phyloP scores from a whole-genome alignment of 2,113 vertebrate species.

The Todiramphus saurophagus region DNA sequence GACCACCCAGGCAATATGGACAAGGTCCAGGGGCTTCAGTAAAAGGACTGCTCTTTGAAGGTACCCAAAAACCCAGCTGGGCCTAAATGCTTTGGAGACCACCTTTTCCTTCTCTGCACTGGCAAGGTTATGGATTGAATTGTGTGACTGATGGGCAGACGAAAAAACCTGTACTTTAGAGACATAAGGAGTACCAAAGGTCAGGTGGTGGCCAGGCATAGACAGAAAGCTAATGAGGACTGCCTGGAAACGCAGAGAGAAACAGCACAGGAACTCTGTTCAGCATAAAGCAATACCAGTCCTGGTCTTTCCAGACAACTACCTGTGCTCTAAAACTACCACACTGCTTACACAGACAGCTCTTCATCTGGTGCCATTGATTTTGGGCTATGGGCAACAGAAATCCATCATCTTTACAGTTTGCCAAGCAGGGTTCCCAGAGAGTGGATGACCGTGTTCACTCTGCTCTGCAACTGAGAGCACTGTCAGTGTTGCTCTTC shows the following conservation, averaged over 20 bases:
- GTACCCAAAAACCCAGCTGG: neutral
- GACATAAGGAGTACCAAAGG: neutral
- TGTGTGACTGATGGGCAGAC: accelerated
- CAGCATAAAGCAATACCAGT: neutral
- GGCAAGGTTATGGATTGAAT: neutral
- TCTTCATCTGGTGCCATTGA: neutral
- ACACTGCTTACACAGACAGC: neutral
- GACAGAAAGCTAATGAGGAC: neutral
- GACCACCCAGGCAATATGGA: neutral
- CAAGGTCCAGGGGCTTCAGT: neutral
- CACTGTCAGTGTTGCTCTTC: neutral
- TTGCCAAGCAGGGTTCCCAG: neutral
- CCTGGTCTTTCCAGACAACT: neutral
- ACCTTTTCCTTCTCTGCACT: neutral
- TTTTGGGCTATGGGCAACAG: neutral
- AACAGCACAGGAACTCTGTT: neutral
- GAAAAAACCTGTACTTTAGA: neutral
- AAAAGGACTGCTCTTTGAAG: neutral
- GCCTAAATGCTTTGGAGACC: neutral
- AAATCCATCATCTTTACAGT: neutral
- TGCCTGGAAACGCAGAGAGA: neutral
- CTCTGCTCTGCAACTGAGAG: neutral
- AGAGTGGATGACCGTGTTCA: neutral
- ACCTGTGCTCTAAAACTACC: neutral
- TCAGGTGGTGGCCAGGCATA: neutral